phyloP scores from a whole-genome alignment of 2,113 vertebrate genomes.

The Phocoena sinus region DNA sequence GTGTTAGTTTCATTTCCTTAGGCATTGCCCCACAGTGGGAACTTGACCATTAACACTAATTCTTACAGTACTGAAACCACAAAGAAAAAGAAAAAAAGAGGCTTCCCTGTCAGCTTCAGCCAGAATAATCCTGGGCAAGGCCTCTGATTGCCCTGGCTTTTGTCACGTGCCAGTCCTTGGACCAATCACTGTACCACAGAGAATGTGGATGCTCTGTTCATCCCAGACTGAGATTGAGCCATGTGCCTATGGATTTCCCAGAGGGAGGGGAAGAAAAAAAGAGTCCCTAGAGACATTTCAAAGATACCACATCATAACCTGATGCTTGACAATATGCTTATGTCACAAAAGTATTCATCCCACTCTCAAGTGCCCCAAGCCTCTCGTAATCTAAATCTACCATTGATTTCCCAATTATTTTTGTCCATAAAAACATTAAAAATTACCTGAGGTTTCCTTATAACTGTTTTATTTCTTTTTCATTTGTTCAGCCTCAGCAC shows the following conservation, averaged over 20 bases:
- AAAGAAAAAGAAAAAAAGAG: background rate
- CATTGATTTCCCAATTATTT: background rate
- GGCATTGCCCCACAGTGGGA: too few relatives aligned
- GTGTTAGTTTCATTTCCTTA: background rate
- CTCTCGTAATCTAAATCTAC: background rate
- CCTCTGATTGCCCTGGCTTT: background rate
- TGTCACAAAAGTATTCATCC: background rate
- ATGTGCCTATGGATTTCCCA: background rate
- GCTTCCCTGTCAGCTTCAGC: background rate
- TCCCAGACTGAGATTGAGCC: background rate
- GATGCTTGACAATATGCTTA: background rate
- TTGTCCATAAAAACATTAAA: background rate
- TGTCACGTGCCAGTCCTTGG: background rate
- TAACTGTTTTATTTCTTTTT: background rate
- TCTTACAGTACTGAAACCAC: background rate
- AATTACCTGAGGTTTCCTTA: background rate
- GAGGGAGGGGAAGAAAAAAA: background rate
- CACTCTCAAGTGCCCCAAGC: background rate
- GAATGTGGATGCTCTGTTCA: background rate
- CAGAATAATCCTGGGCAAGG: background rate
- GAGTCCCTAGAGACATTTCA: background rate
- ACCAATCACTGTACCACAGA: background rate
- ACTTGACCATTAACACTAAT: background rate
- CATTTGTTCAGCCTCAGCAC: background rate
- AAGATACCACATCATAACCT: background rate